Conservation (phyloP, 2,888 invertebrate species). For the Phengaris alcon region DNA sequence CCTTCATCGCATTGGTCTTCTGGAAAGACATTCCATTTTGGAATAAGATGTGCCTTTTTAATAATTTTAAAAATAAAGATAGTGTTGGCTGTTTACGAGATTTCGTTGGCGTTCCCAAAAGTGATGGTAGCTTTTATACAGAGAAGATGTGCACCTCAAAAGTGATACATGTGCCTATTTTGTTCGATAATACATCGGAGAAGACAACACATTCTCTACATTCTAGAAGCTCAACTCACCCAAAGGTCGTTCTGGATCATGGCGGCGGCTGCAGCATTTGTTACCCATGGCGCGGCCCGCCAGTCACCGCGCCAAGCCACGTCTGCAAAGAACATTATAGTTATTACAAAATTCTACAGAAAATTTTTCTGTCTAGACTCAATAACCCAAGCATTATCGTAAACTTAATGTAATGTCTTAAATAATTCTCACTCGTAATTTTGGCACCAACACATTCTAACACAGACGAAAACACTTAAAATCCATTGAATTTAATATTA, state of each 20-base stretch:
- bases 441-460: slow-evolving; percentile 1
- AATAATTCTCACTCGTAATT: not conserved
- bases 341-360: not conserved
- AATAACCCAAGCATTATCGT: not conserved
- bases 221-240: slow-evolving; percentile 56
- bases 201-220: not conserved
- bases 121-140: no score
- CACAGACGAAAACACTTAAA: not conserved
- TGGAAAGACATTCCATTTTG: no score
- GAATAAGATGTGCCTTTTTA: no score
- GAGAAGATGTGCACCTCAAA: no score
- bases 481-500: not conserved
- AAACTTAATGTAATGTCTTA: not conserved
- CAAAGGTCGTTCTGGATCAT: slow-evolving; percentile 84
- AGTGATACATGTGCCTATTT: no score
- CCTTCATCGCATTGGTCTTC: no score
- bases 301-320: slow-evolving; percentile 75
- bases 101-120: no score
- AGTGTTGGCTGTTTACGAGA: not conserved
- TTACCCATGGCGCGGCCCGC: slow-evolving; percentile 87
- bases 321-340: slow-evolving; percentile 52
- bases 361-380: not conserved
- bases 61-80: not conserved
- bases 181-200: not conserved
- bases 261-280: slow-evolving; percentile 92